Conservation (phyloP, 23 tunicate genomes). For the Ascidia mentula region DNA sequence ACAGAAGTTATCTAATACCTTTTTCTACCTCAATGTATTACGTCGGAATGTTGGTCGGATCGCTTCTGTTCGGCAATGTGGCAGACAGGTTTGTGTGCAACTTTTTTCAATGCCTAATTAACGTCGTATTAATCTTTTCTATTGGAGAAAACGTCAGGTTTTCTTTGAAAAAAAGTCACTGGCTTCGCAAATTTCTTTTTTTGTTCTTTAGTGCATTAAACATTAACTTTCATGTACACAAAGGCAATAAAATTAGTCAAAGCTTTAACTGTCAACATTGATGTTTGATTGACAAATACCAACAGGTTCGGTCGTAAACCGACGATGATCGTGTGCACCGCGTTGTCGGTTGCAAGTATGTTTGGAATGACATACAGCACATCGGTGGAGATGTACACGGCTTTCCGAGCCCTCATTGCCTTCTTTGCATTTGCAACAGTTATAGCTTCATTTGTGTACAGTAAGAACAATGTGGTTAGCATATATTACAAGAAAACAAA, state of each 20-base stretch:
- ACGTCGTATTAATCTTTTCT: too few species aligned
- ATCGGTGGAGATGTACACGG: background rate
- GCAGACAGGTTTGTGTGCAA: constrained; percentile 7
- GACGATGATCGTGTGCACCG: background rate
- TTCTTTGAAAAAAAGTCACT: too few species aligned
- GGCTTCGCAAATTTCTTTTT: too few species aligned
- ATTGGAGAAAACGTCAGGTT: too few species aligned
- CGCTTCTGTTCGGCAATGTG: background rate
- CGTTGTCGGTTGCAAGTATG: background rate
- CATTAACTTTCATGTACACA: too few species aligned
- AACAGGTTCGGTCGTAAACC: constrained; percentile 16
- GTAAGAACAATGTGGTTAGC: too few species aligned
- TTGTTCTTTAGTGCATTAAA: too few species aligned
- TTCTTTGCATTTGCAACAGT: background rate
- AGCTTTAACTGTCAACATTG: background rate
- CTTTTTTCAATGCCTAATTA: background rate
- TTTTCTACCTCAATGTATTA: constrained; percentile 13
- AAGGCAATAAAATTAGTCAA: background rate
- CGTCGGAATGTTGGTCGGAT: constrained; percentile 8
- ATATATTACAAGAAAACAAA: too few species aligned
- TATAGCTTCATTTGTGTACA: background rate
- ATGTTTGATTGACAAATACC: too few species aligned
- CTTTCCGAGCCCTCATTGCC: background rate
- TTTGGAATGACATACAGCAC: background rate
- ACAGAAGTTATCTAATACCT: background rate